Conservation (phyloP, 2,797 vertebrate species). For the Rhyacichthys aspro region DNA sequence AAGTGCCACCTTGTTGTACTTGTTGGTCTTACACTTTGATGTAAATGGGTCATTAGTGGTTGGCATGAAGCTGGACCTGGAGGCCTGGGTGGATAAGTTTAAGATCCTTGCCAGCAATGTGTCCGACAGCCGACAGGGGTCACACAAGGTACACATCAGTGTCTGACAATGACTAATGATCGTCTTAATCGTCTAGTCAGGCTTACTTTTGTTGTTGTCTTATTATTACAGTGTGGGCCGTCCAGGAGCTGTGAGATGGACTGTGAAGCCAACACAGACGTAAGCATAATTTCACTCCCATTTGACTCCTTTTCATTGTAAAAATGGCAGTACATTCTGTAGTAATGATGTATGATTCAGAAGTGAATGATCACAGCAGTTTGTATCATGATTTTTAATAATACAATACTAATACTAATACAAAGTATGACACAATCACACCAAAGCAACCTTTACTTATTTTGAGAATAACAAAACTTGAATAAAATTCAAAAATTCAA, state of each 20-base stretch:
- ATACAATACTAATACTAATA: too few relatives aligned
- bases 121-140: conserved; percentile 88
- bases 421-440: too few relatives aligned
- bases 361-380: too few relatives aligned
- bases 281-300: conserved; percentile 62
- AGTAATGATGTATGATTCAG: too few relatives aligned
- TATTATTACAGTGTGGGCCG: conserved; percentile 87
- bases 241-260: conserved; percentile 98
- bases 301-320: conserved; percentile 6
- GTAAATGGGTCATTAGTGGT: conserved; percentile 82
- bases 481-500: too few relatives aligned
- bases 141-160: conserved; percentile 82
- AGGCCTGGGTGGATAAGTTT: conserved; percentile 98
- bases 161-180: background rate
- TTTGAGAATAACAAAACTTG: too few relatives aligned
- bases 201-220: background rate
- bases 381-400: too few relatives aligned
- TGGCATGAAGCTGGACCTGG: conserved; percentile 95
- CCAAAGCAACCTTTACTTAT: too few relatives aligned
- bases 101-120: conserved; percentile 98
- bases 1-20: background rate
- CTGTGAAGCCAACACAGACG: conserved; percentile 97
- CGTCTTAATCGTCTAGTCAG: background rate
- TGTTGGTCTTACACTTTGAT: background rate
- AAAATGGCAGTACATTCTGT: background rate